Evolutionary conservation across 2,797 vertebrate species (phyloP), one percentile per base, ranked within the genome.

Genomic region (Chloroceryle inda): DNA sequence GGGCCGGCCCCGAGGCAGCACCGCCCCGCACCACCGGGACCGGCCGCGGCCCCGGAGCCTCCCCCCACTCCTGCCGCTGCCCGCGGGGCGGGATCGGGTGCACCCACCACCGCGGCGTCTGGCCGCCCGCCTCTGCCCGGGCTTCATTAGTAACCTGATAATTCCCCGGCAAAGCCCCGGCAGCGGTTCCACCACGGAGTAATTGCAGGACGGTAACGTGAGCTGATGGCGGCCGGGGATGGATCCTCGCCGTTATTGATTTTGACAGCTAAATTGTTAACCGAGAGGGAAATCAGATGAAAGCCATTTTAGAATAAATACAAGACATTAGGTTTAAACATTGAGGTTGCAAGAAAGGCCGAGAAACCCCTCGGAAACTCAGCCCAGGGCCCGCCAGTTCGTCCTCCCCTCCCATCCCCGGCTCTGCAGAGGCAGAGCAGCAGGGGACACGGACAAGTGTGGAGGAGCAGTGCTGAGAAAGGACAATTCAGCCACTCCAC

Each of bases 231-330:
- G 95, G 96, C 96, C 94, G 81, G 95, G 95, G 96, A 98, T 80
- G 94, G 94, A 85, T 96, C 94, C 96, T 97, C 94, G 95, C 92
- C 89, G 80, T 98, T 98, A 98, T 98, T 98, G 97, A 89, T 72
- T 97, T 87, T 98, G 98, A 98, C 98, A 98, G 96, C 97, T 98
- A 98, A 98, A 98, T 98, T 98, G 98, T 96, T 95, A 94, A 95
- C 97, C 73, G 95, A 96, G 93, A 92, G 95, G 93, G 95, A 89
- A 96, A 97, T 98, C 97, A 98, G 97, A 98, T 98, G 98, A 98
- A 98, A 98, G 98, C 92, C 96, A 96, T 98, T 97, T 97, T 78
- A 94, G 96, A 97, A 97, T 97, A 98, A 98, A 98, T 97, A 97
- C 96, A 96, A 97, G 97, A 96, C 96, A 95, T 92, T 92, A 95